Conservation (phyloP, 2,113 vertebrate genomes). For the Uropsilus gracilis region DNA sequence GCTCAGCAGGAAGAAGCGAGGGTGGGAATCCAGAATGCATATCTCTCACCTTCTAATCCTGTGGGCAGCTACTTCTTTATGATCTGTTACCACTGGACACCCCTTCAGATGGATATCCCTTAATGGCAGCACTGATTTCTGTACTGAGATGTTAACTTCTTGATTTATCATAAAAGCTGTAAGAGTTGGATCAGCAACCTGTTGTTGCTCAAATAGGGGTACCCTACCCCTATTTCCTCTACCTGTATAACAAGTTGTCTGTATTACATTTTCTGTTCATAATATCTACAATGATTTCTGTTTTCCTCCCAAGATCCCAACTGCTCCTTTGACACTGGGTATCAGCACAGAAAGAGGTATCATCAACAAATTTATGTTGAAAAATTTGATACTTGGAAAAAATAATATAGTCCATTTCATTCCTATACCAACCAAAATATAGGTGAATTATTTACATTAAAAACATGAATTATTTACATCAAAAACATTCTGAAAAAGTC, state of each 20-base stretch:
- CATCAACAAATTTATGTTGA: too few species aligned
- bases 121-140: neutral
- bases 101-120: neutral
- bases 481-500: neutral
- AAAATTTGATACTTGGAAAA: too few species aligned
- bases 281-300: too few species aligned
- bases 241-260: neutral
- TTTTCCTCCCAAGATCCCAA: too few species aligned
- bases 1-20: neutral
- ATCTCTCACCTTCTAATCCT: neutral
- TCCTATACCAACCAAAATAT: too few species aligned
- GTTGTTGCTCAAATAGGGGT: neutral
- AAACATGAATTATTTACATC: neutral
- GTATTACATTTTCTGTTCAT: neutral
- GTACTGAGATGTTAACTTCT: neutral
- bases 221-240: neutral
- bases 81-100: neutral
- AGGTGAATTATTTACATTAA: too few species aligned
- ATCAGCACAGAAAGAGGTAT: too few species aligned
- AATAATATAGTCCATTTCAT: too few species aligned
- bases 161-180: neutral
- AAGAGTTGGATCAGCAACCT: neutral
- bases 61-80: neutral
- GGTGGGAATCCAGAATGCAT: neutral
- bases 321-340: too few species aligned